Conservation (phyloP, 2,888 invertebrate species). For the Piscicola geometra region DNA sequence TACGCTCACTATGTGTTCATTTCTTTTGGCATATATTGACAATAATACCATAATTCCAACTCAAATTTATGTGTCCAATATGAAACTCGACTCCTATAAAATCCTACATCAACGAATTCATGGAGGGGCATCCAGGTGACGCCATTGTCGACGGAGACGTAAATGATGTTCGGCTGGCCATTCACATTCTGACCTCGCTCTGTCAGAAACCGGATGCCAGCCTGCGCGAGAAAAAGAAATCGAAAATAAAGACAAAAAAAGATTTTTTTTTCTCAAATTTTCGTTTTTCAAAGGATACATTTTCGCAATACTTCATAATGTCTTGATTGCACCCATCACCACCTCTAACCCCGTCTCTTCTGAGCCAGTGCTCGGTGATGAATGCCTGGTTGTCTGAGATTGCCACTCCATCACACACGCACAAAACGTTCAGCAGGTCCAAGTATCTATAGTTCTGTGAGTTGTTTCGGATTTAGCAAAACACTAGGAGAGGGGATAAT, state of each 20-base stretch:
- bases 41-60: too few relatives aligned
- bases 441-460: constrained; percentile 54
- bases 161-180: constrained; percentile 55
- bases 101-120: constrained; percentile 55
- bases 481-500: too few relatives aligned
- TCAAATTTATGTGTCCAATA: too few relatives aligned
- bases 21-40: too few relatives aligned
- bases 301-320: not conserved
- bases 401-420: constrained; percentile 55
- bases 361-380: constrained; percentile 54
- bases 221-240: constrained; percentile 32
- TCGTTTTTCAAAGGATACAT: not conserved
- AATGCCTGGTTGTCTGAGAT: constrained; percentile 56
- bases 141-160: constrained; percentile 52
- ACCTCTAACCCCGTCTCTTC: constrained; percentile 42
- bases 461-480: too few relatives aligned
- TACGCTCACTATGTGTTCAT: too few relatives aligned
- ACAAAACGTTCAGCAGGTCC: constrained; percentile 54
- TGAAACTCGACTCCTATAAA: constrained; percentile 33
- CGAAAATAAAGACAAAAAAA: not conserved
- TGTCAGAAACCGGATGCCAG: constrained; percentile 49
- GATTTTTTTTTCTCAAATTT: not conserved
- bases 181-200: constrained; percentile 56
- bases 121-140: constrained; percentile 52
- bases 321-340: not conserved